Evolutionary conservation across 2,113 vertebrate species (phyloP).

Genomic region (Vidua chalybeata): DNA sequence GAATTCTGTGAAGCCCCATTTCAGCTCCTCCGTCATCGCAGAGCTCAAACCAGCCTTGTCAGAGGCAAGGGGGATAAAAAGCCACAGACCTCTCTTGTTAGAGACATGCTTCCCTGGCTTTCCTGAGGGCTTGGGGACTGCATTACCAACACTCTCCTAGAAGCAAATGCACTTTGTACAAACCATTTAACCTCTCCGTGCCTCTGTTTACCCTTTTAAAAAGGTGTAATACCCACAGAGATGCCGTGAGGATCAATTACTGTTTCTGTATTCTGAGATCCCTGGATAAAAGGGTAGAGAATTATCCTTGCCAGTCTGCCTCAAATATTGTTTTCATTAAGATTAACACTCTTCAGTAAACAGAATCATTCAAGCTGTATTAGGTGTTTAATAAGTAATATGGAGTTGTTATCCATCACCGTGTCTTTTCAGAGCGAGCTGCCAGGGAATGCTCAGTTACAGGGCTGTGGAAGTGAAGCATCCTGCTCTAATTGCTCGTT

Average conservation of each 20-base stretch:
- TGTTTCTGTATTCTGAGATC: background rate
- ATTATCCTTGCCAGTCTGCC: conserved; percentile 33
- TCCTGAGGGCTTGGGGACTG: background rate
- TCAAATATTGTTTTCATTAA: conserved; percentile 61
- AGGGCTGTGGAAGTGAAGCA: background rate
- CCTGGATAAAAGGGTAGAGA: conserved; percentile 40
- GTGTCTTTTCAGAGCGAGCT: background rate
- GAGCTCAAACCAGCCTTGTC: background rate
- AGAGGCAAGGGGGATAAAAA: background rate
- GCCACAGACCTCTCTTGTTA: background rate
- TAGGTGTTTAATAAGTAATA: conserved; percentile 66
- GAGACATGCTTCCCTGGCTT: background rate
- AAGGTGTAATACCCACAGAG: background rate
- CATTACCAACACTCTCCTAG: background rate
- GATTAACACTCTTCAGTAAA: conserved; percentile 60
- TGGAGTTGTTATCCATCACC: conserved; percentile 26
- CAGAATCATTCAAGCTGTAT: conserved; percentile 35
- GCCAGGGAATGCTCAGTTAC: background rate
- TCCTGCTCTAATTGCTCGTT: conserved; percentile 52
- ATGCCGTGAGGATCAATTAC: conserved; percentile 32
- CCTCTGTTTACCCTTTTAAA: conserved; percentile 49
- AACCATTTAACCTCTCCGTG: background rate
- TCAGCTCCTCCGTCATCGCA: background rate
- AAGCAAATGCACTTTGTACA: background rate
- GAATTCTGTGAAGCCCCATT: background rate